Evolutionary conservation across 2,888 invertebrate species (phyloP), one percentile per base, ranked within the genome.

Genomic region (Cataglyphis altisquamis): DNA sequence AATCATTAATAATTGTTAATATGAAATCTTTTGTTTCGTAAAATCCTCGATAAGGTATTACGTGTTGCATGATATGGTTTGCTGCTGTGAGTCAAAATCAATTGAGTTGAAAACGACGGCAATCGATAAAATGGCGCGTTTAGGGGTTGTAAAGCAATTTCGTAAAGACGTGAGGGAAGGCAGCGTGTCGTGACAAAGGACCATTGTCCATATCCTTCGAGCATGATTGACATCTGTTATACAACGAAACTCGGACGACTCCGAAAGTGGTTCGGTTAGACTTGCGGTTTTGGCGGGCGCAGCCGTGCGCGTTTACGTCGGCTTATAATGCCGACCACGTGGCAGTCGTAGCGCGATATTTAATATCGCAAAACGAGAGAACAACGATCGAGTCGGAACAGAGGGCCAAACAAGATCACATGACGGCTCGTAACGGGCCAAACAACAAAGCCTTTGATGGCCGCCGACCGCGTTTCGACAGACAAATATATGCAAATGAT

Each of bases 331-430:
- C 60, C 57, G 60, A 73, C 78, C 78, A 78, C 78, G 78, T 78
- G 78, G 78, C 78, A 41, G 78, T 73, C 78, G 63, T 67, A 73
- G 72, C 39, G 60, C 55, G 63, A 66, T 66, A 82, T 62, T 67
- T 82, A 86, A 82, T 78, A 72, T 81, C 74, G 48, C 73, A 63
- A 75, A 81, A 74, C 74, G 81, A 70, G 81, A 74, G 66, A 48
- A 70, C 57, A 78, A 78, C 73, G 60, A 84, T 78, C 45, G 70
- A 39, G 57, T 62, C 70, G 82, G 84, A 84, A 73, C 87, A 78
- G 87, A 85, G 87, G 89, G 88, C 90, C 90, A 91, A 92, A 92
- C 89, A 90, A 89, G 90, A 90, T 92, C 90, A 91, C 92, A 91
- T 92, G 92, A 92, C 92, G 88, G 83, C 86, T 84, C 80, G 89